Conservation (phyloP, 2,888 invertebrate genomes). For the Ischnura elegans region DNA sequence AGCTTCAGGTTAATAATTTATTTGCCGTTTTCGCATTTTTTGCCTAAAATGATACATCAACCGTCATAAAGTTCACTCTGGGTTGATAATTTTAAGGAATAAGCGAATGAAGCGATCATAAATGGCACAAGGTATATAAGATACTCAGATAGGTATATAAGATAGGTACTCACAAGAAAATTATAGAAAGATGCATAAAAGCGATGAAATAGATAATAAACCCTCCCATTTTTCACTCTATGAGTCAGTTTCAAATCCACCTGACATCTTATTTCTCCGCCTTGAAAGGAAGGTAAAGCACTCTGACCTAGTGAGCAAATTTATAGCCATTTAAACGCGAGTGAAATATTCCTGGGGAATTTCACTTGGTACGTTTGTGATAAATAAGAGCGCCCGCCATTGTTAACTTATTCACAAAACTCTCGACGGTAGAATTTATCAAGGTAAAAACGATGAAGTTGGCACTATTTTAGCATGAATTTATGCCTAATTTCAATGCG, state of each 20-base stretch:
- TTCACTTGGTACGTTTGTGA: background rate
- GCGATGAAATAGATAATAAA: background rate
- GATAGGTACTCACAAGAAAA: background rate
- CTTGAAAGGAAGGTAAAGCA: slow-evolving; percentile 39
- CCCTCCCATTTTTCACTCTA: background rate
- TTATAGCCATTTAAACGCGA: slow-evolving; percentile 49
- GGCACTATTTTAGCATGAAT: background rate
- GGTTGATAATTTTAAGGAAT: too few species aligned
- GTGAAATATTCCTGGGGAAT: background rate
- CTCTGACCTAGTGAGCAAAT: slow-evolving; percentile 51
- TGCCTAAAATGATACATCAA: too few species aligned
- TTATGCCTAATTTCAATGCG: background rate
- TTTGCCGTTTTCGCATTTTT: too few species aligned
- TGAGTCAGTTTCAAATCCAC: background rate
- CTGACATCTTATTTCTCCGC: background rate
- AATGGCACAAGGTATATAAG: too few species aligned
- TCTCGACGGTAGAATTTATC: background rate
- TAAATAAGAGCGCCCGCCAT: background rate
- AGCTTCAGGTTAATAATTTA: too few species aligned
- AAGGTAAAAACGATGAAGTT: background rate
- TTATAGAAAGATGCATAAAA: background rate
- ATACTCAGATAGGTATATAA: too few species aligned
- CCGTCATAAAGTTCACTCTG: too few species aligned
- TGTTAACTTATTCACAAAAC: background rate
- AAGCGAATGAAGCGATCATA: too few species aligned